A percentile compares a stretch with the other conserved stretches of the same genome.
Conservation (phyloP, 2,888 invertebrate genomes). For the Polyommatus iphigenia region DNA sequence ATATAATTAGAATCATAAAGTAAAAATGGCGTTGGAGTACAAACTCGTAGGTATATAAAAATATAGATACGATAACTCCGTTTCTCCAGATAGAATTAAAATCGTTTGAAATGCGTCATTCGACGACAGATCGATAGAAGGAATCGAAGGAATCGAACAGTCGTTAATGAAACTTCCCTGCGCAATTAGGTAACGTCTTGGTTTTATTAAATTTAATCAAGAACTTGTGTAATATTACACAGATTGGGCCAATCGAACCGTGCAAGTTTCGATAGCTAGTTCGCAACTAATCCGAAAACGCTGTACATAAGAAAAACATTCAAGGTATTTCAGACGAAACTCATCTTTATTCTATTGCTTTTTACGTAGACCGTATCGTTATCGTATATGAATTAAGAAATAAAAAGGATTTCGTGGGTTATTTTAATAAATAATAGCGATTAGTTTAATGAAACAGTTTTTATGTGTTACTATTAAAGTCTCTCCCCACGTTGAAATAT, state of each 20-base stretch:
- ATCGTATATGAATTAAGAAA: not conserved
- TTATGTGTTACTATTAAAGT: too few species aligned
- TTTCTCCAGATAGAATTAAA: constrained; percentile 49
- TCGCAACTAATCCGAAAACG: constrained; percentile 77
- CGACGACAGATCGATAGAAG: constrained; percentile 58
- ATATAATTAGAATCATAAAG: too few species aligned
- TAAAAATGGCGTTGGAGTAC: too few species aligned
- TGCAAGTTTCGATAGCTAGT: constrained; percentile 79
- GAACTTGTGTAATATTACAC: constrained; percentile 79
- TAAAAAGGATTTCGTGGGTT: not conserved
- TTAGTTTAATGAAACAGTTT: not conserved
- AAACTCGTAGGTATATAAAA: constrained; percentile 34
- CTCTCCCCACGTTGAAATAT: too few species aligned
- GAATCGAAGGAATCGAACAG: constrained; percentile 71
- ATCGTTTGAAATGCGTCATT: constrained; percentile 47
- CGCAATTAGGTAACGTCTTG: constrained; percentile 78
- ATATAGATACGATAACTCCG: constrained; percentile 42
- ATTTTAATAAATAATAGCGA: not conserved
- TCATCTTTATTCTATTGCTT: constrained; percentile 17
- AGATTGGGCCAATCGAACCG: constrained; percentile 76
- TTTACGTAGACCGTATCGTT: not conserved
- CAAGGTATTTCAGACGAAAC: constrained; percentile 1
- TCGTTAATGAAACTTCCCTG: constrained; percentile 75
- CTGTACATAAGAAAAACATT: constrained; percentile 51
- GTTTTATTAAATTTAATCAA: constrained; percentile 81